Base-by-base conservation (phyloP, 2,797 vertebrate genomes). In the Schizothorax lantsangensis region DNA sequence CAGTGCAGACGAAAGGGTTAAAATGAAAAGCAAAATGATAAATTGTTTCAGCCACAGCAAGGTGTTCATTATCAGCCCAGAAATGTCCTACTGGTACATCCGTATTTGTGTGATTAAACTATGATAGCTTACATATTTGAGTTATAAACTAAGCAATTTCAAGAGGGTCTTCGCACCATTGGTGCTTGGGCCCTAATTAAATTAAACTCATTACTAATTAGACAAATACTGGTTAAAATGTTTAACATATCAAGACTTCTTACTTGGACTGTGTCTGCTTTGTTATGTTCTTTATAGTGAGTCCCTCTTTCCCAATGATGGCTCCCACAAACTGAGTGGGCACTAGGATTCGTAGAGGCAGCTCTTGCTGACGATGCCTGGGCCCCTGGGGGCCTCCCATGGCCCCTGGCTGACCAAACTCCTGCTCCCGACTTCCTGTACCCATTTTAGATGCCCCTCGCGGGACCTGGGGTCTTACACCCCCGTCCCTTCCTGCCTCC, bases 191-290 rank as follows among this genome's bases (percentile, higher is more conserved):
- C 49, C 57, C 62, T 66, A 68, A 11, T 12, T 54, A 15, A n/a
- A 52, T 52, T 52, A 1, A 69, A 83, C 2, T 40, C 0, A 38
- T 12, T 78, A 26, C 5, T 68, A 74, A 49, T 40, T 64, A 64
- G 36, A 47, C 21, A 54, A 54, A 33, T 52, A 26, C 66, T 57
- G 33, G 62, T 23, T 74, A 30, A 52, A 79, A 71, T 66, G 15
- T 68, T 68, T 36, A 36, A 80, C 59, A 80, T 57, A 59, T 86
- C 69, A 43, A 77, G 43, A 45, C 6, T 57, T 93, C 96, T 94
- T 94, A 99, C 98, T 98, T 98, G 89, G 98, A 98, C 94, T 99
- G 98, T n/a, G 97, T 98, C 95, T 98, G 97, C 93, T 99, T 98
- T 92, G 98, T 99, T 95, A 99, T 97, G 90, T 98, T 97, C 96